A percentile compares a stretch with the other conserved stretches of the same genome.
phyloP scores from a whole-genome alignment of 2,797 vertebrate species.

The Scarus forsteni region DNA sequence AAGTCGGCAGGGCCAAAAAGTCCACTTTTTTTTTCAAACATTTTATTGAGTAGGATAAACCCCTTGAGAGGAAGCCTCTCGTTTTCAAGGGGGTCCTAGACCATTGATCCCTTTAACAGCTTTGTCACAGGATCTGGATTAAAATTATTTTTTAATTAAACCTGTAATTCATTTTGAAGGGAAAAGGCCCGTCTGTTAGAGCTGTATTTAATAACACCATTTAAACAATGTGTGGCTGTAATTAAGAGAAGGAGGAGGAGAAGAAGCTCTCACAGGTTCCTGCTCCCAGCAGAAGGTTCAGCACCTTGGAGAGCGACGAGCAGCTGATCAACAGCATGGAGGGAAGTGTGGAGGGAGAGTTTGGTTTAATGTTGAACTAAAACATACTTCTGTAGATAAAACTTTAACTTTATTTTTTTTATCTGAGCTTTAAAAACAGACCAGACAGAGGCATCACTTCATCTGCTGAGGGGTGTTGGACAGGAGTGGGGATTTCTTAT shows the following conservation, averaged over 20 bases:
- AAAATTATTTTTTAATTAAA: not conserved
- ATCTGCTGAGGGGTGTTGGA: no score
- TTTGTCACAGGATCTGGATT: no score
- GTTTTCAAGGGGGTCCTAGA: no score
- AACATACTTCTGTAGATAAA: not conserved
- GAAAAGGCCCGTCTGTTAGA: not conserved
- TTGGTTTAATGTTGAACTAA: not conserved
- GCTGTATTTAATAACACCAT: not conserved
- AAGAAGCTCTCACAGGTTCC: not conserved
- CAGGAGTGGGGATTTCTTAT: no score
- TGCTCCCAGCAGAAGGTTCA: constrained; percentile 1
- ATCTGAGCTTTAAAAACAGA: not conserved
- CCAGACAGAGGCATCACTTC: not conserved
- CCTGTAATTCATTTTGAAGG: not conserved
- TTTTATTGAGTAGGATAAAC: no score
- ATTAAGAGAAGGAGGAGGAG: not conserved
- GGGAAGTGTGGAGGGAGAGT: not conserved
- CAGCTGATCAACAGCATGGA: not conserved
- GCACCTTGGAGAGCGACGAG: not conserved
- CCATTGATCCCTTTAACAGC: no score
- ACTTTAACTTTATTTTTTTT: no score
- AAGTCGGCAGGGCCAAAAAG: no score
- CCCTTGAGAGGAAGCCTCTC: no score
- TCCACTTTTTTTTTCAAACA: no score
- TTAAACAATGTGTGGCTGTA: not conserved